These are phyloP conservation scores for Cephus cinctus DNA, from an alignment of 1,140 invertebrate species.

Conservation along the genomic window DNA sequence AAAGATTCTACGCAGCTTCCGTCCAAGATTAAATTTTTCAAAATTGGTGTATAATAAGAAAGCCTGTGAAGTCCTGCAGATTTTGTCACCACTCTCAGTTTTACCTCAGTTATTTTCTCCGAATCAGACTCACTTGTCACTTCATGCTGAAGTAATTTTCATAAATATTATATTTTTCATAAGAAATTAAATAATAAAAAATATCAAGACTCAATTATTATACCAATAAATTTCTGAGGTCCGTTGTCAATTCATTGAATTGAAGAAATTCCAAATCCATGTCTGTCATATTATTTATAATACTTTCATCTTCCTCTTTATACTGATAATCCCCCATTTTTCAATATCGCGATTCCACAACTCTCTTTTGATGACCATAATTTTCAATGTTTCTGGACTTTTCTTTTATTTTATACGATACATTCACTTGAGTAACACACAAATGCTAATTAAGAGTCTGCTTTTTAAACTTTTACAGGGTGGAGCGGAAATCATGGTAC, in stretches of 20 bases:
- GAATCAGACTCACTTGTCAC: slow-evolving; percentile 10
- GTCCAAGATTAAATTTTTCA: slow-evolving; percentile 13
- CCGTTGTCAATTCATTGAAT: neutral
- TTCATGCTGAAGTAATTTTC: neutral
- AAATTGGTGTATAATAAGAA: slow-evolving; percentile 11
- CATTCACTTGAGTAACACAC: too few species aligned
- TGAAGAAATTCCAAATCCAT: slow-evolving; percentile 3
- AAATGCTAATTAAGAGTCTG: too few species aligned
- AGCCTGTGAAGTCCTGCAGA: slow-evolving; percentile 15
- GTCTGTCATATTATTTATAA: neutral
- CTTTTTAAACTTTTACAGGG: too few species aligned
- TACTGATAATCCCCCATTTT: too few species aligned
- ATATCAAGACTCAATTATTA: neutral
- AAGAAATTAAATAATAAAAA: neutral
- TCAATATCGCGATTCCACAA: too few species aligned
- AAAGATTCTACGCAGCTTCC: slow-evolving; percentile 14
- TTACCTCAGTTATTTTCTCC: slow-evolving; percentile 1
- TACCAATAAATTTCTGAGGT: neutral
- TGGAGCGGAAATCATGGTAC: too few species aligned
- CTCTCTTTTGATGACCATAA: too few species aligned
- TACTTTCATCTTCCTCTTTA: neutral
- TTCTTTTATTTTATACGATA: too few species aligned
- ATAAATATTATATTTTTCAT: neutral
- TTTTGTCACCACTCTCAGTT: slow-evolving; percentile 9
- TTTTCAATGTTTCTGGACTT: too few species aligned